These are phyloP conservation scores for Manis javanica DNA, from an alignment of 2,797 vertebrate species.

Conservation along the genomic window DNA sequence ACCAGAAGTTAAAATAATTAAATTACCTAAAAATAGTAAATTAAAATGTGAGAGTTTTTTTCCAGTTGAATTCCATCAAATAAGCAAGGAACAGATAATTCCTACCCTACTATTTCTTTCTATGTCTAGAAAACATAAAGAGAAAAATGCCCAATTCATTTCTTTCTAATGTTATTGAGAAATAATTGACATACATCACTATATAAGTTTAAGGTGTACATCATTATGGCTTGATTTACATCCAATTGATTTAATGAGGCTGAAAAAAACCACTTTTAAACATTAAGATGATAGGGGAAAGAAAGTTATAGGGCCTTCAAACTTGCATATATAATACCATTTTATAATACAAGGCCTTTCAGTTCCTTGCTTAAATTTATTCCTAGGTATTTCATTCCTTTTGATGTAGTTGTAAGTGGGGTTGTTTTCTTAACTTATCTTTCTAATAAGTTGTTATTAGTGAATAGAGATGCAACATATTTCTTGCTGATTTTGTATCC, in stretches of 20 bases:
- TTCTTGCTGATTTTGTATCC: too few relatives aligned
- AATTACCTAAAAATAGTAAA: conserved; percentile 3
- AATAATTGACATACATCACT: background rate
- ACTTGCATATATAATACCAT: background rate
- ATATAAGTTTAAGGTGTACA: background rate
- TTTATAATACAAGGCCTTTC: background rate
- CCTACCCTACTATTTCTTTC: background rate
- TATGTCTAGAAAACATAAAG: background rate
- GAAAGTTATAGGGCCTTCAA: background rate
- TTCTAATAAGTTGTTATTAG: too few relatives aligned
- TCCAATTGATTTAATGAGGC: background rate
- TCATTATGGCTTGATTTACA: background rate
- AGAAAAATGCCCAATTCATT: background rate
- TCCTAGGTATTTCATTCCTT: too few relatives aligned
- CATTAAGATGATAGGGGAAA: background rate
- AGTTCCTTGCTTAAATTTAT: too few relatives aligned
- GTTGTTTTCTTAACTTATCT: too few relatives aligned
- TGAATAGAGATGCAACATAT: too few relatives aligned
- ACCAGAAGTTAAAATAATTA: background rate
- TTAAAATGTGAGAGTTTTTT: background rate
- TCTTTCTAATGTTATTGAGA: background rate
- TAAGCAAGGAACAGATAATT: background rate
- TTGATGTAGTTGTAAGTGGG: too few relatives aligned
- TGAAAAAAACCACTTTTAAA: background rate
- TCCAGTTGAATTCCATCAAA: background rate